Conservation (phyloP, 2,113 vertebrate genomes). For the Herpetotheres cachinnans region DNA sequence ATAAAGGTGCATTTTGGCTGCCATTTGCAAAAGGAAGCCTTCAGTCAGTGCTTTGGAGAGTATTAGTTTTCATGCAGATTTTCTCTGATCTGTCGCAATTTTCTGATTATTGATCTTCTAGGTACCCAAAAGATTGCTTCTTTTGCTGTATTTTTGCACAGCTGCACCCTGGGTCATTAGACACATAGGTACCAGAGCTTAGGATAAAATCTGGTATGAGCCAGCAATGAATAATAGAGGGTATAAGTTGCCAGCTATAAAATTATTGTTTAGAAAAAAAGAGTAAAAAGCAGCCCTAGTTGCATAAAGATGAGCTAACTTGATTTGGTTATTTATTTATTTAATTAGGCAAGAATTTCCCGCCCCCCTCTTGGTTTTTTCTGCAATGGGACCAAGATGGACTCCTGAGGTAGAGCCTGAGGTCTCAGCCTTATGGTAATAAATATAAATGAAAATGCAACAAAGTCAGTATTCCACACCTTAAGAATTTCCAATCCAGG, state of each 20-base stretch:
- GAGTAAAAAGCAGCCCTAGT: not conserved
- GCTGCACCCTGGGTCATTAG: not conserved
- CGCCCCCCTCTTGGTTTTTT: not conserved
- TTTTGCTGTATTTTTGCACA: not conserved
- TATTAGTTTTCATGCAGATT: not conserved
- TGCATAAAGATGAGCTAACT: not conserved
- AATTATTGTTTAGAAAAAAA: not conserved
- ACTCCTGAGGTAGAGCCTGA: not conserved
- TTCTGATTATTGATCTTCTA: not conserved
- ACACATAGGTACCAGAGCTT: not conserved
- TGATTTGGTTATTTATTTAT: not conserved
- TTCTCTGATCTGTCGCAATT: not conserved
- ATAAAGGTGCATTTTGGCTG: not conserved
- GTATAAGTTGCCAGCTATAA: not conserved
- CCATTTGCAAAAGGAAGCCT: not conserved
- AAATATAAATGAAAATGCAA: not conserved
- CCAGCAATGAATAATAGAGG: not conserved
- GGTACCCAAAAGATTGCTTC: not conserved
- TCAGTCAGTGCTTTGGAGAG: not conserved
- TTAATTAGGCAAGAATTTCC: not conserved
- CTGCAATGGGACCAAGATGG: not conserved
- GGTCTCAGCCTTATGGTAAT: not conserved
- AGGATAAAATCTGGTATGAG: not conserved
- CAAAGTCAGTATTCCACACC: not conserved
- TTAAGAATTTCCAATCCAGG: not conserved